phyloP scores from a whole-genome alignment of 2,888 invertebrate genomes.

The Troides oblongomaculatus region DNA sequence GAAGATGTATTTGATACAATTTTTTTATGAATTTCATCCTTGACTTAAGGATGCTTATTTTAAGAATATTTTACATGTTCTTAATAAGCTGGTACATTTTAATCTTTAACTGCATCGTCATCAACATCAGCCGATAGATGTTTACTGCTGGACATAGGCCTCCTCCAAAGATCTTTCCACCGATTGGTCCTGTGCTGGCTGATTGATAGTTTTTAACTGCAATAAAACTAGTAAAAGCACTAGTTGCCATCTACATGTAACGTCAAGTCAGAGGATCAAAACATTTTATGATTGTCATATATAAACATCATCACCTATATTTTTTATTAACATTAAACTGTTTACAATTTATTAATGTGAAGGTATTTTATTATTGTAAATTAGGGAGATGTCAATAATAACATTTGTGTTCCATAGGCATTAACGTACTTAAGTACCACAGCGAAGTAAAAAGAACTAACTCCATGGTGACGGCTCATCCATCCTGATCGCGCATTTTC shows the following conservation, averaged over 20 bases:
- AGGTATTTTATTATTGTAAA: not conserved
- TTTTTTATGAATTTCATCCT: not conserved
- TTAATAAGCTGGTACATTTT: too few species aligned
- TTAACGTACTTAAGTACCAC: constrained; percentile 43
- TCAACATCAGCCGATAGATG: too few species aligned
- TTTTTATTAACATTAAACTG: not conserved
- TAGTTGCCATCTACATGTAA: too few species aligned
- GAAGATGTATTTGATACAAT: not conserved
- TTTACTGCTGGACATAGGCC: too few species aligned
- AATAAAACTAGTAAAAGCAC: too few species aligned
- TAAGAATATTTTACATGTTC: not conserved
- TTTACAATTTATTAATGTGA: not conserved
- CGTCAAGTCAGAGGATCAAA: too few species aligned
- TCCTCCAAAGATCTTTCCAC: too few species aligned
- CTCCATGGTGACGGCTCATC: constrained; percentile 66
- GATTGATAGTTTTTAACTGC: too few species aligned
- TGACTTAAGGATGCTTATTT: not conserved
- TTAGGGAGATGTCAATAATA: not conserved
- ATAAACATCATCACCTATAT: too few species aligned
- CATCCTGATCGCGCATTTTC: constrained; percentile 68
- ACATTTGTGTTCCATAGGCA: constrained; percentile 49
- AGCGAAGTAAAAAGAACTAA: constrained; percentile 53
- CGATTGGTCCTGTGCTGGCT: too few species aligned
- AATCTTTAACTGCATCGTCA: too few species aligned
- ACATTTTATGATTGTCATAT: too few species aligned